These are phyloP conservation scores for Drosophila novamexicana DNA, from an alignment of 1,140 invertebrate species.

Conservation along the genomic window DNA sequence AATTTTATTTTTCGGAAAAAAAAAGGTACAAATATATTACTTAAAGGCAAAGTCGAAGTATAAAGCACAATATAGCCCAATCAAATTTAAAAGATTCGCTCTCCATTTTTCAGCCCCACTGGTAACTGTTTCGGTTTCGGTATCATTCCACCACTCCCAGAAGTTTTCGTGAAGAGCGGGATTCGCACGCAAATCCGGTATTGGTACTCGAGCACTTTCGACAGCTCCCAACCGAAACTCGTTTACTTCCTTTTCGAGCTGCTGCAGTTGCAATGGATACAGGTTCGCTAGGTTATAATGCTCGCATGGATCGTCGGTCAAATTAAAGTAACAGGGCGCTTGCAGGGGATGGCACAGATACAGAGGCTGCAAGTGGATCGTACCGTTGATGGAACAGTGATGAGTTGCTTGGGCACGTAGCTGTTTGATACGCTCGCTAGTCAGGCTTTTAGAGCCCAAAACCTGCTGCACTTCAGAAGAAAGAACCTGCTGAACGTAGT, in stretches of 20 bases:
- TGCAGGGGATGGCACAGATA: slow-evolving; percentile 83
- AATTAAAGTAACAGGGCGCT: slow-evolving; percentile 90
- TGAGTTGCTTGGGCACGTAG: slow-evolving; percentile 85
- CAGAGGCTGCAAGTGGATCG: slow-evolving; percentile 39
- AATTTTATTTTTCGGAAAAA: no score
- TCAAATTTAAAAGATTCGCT: slow-evolving; percentile 1
- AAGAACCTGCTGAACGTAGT: slow-evolving; percentile 60
- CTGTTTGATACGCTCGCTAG: slow-evolving; percentile 64
- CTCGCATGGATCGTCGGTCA: slow-evolving; percentile 92
- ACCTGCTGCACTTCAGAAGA: slow-evolving; percentile 62
- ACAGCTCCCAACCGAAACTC: slow-evolving; percentile 43
- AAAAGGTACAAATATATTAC: neutral
- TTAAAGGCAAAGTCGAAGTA: no score
- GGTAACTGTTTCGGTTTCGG: slow-evolving; percentile 13
- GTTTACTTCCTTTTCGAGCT: slow-evolving; percentile 65
- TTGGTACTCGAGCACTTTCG: slow-evolving; percentile 42
- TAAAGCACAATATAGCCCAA: neutral
- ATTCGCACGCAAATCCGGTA: slow-evolving; percentile 50
- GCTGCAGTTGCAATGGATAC: slow-evolving; percentile 57
- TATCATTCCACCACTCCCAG: slow-evolving; percentile 77
- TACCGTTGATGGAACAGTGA: slow-evolving; percentile 51
- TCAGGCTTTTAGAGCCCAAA: slow-evolving; percentile 42
- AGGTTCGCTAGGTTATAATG: slow-evolving; percentile 87
- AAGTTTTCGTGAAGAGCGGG: slow-evolving; percentile 54
- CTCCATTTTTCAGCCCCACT: neutral